Conservation (phyloP, 2,888 invertebrate species). For the Parnassius glacialis region DNA sequence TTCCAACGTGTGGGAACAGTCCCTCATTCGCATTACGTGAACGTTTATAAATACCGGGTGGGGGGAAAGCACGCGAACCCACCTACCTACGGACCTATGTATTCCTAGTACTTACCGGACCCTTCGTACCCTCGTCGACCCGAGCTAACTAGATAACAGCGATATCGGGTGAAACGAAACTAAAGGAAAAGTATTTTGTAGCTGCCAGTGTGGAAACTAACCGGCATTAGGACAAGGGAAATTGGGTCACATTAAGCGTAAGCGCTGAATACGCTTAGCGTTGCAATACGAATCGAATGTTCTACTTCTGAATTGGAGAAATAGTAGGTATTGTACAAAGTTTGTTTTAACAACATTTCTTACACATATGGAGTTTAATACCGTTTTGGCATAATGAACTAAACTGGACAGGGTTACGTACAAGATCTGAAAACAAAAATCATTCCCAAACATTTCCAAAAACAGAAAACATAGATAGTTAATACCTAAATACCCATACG, state of each 20-base stretch:
- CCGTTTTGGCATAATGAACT: too few relatives aligned
- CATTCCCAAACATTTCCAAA: too few relatives aligned
- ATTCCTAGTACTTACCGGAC: constrained; percentile 63
- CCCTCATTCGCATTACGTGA: constrained; percentile 59
- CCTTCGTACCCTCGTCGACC: constrained; percentile 78
- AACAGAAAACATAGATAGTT: too few relatives aligned
- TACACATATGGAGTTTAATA: too few relatives aligned
- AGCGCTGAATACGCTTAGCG: constrained; percentile 36
- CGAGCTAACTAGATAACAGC: constrained; percentile 78
- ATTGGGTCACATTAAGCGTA: constrained; percentile 59
- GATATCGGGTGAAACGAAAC: constrained; percentile 74
- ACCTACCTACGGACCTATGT: constrained; percentile 53
- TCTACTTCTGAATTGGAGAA: not conserved
- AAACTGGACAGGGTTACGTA: too few relatives aligned
- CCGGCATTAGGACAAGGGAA: constrained; percentile 54
- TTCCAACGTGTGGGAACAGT: constrained; percentile 62
- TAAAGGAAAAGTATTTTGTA: constrained; percentile 75
- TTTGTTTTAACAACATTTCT: too few relatives aligned
- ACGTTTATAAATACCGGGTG: constrained; percentile 45
- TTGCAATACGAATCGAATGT: constrained; percentile 8
- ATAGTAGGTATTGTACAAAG: not conserved
- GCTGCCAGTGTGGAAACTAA: constrained; percentile 65
- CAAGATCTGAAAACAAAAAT: too few relatives aligned
- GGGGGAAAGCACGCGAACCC: constrained; percentile 41
- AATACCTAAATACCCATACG: too few relatives aligned